phyloP scores from a whole-genome alignment of 2,797 vertebrate species.

The Otolemur crassicaudatus region DNA sequence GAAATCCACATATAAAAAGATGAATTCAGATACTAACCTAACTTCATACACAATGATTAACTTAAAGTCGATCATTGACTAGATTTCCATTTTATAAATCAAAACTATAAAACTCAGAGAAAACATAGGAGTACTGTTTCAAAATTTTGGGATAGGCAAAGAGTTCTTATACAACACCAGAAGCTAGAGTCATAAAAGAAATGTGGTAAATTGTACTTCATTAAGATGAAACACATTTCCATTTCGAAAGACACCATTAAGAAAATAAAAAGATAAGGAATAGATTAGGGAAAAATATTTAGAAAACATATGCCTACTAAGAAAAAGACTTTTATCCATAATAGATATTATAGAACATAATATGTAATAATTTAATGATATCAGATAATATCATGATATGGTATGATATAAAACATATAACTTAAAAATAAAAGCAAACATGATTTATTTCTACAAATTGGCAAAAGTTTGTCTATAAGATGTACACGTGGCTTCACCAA shows the following conservation, averaged over 20 bases:
- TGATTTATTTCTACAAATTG: not conserved
- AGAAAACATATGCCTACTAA: not conserved
- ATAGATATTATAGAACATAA: not conserved
- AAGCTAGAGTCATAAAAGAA: not conserved
- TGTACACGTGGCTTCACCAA: not conserved
- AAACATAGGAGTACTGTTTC: not conserved
- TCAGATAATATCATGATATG: not conserved
- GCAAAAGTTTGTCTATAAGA: not conserved
- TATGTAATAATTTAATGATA: not conserved
- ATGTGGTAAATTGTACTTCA: not conserved
- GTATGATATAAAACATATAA: not conserved
- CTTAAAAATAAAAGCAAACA: not conserved
- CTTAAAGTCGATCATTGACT: not conserved
- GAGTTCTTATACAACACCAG: not conserved
- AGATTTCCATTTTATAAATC: not conserved
- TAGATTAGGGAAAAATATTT: not conserved
- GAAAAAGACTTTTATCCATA: not conserved
- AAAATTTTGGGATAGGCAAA: not conserved
- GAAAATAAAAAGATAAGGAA: not conserved
- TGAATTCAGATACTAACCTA: not conserved
- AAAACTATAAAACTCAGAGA: not conserved
- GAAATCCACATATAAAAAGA: not conserved
- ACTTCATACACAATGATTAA: not conserved
- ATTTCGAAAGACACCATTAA: constrained; percentile 16
- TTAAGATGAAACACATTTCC: not conserved